Percentiles rank a stretch among this genome's conserved stretches.
phyloP scores from a whole-genome alignment of 2,888 invertebrate species.

The Drosophila paramelanica region DNA sequence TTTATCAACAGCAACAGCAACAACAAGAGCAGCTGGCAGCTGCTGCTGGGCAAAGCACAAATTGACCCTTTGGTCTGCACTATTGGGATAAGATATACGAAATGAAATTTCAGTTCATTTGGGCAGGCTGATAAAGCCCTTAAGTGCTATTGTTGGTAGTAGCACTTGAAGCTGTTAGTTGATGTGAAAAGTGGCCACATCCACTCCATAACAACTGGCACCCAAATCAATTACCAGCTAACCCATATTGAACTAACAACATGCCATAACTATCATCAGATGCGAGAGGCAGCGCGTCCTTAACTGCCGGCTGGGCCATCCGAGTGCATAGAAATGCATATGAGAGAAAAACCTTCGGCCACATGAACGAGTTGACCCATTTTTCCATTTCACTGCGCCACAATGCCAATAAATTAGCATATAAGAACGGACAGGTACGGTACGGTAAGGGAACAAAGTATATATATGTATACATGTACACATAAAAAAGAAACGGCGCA shows the following conservation, averaged over 20 bases:
- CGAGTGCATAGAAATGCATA: conserved; percentile 41
- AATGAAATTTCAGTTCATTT: conserved; percentile 67
- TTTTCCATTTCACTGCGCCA: conserved; percentile 40
- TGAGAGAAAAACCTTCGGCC: conserved; percentile 5
- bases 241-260: conserved; percentile 3
- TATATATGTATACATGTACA: neutral
- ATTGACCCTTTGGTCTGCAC: conserved; percentile 67
- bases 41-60: conserved; percentile 30
- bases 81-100: conserved; percentile 73
- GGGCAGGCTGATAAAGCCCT: conserved; percentile 69
- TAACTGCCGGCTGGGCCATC: conserved; percentile 15
- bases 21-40: conserved; percentile 24
- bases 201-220: conserved; percentile 7
- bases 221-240: conserved; percentile 25
- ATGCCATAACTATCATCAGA: conserved; percentile 21
- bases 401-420: conserved; percentile 78
- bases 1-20: conserved; percentile 24
- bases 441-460: conserved; percentile 33
- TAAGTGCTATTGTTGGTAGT: conserved; percentile 69
- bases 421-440: conserved; percentile 59
- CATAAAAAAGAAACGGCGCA: conserved; percentile 30
- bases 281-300: conserved; percentile 15
- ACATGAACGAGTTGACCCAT: conserved; percentile 53
- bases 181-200: conserved; percentile 29
- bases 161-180: conserved; percentile 31